phyloP scores from a whole-genome alignment of 2,888 invertebrate genomes.

The Anthophora plumipes region DNA sequence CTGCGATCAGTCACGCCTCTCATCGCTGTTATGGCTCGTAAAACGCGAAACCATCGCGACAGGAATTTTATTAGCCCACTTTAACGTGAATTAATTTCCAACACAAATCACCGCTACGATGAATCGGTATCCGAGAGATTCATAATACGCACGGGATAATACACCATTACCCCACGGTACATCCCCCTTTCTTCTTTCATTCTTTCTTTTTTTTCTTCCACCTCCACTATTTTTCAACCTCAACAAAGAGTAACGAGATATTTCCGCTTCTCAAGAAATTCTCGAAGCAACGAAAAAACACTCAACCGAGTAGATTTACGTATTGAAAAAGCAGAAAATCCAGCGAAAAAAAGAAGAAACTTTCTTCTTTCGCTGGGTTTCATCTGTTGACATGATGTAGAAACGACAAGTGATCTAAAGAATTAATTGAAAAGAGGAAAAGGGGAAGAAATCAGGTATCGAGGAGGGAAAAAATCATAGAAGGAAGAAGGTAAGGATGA shows the following conservation, averaged over 20 bases:
- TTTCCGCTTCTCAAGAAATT: not conserved
- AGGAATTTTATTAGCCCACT: conserved; percentile 39
- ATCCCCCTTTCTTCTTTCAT: not conserved
- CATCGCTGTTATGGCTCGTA: conserved; percentile 35
- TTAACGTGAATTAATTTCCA: conserved; percentile 36
- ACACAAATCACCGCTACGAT: conserved; percentile 18
- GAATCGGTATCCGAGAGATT: not conserved
- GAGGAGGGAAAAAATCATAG: not conserved
- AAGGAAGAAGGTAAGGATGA: conserved; percentile 13
- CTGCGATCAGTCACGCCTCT: conserved; percentile 45
- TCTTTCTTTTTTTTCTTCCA: too few relatives aligned
- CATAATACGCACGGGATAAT: not conserved
- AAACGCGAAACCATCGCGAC: conserved; percentile 19
- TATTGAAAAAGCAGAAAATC: not conserved
- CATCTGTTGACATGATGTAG: conserved; percentile 39
- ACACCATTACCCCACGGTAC: not conserved
- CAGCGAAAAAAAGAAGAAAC: not conserved
- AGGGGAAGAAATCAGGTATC: not conserved
- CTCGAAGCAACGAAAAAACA: not conserved
- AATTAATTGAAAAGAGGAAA: conserved; percentile 50
- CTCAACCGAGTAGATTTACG: too few relatives aligned
- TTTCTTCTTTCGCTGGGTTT: conserved; percentile 26
- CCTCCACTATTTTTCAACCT: too few relatives aligned
- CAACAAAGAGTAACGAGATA: too few relatives aligned
- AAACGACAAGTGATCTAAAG: conserved; percentile 32